Conservation (phyloP, 1,140 invertebrate species). For the Bombyx mandarina region DNA sequence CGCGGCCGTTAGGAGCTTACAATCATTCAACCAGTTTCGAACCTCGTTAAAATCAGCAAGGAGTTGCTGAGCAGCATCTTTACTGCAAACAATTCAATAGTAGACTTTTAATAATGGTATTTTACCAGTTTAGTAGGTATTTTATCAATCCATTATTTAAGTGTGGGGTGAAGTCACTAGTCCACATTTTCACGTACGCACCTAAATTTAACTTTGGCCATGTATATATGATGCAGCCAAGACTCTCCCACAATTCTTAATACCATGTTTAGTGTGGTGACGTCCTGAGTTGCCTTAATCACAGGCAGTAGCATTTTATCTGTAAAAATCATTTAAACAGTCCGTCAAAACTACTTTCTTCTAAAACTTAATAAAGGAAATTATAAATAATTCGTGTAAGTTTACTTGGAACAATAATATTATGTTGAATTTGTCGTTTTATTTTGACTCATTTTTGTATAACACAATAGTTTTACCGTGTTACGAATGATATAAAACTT, state of each 20-base stretch:
- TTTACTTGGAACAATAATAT: too few species aligned
- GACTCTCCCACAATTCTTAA: conserved; percentile 86
- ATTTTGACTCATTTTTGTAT: too few species aligned
- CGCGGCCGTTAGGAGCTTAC: conserved; percentile 69
- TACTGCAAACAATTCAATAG: conserved; percentile 43
- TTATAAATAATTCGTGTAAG: too few species aligned
- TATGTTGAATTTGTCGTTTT: too few species aligned
- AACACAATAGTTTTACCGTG: too few species aligned
- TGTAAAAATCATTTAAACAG: conserved; percentile 40
- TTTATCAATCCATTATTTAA: neutral
- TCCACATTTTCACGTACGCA: conserved; percentile 33
- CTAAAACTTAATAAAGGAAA: too few species aligned
- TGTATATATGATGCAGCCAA: conserved; percentile 87
- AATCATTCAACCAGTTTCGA: conserved; percentile 78
- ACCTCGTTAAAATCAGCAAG: conserved; percentile 83
- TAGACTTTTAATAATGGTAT: neutral
- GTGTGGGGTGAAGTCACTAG: neutral
- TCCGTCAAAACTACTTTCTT: too few species aligned
- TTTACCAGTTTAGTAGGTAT: neutral
- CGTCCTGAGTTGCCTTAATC: conserved; percentile 79
- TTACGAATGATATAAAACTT: too few species aligned
- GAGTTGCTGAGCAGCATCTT: conserved; percentile 78
- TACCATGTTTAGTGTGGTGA: conserved; percentile 80
- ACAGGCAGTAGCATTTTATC: conserved; percentile 83
- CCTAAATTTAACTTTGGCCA: conserved; percentile 84